phyloP scores from a whole-genome alignment of 1,140 invertebrate species.

The Drosophila lacertosa region DNA sequence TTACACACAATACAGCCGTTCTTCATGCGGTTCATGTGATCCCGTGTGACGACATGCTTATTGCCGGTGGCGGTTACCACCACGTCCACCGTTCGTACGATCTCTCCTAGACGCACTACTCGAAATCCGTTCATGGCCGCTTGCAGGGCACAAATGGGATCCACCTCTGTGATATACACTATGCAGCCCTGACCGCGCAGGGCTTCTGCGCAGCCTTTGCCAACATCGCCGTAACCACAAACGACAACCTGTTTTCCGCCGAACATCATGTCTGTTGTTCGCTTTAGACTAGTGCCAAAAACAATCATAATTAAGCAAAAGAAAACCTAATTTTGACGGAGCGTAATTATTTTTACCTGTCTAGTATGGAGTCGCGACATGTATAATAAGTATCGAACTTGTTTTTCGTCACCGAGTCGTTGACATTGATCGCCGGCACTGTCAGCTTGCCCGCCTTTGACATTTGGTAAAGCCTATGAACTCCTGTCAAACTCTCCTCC shows the following conservation, averaged over 20 bases:
- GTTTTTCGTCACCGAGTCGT: slow-evolving; percentile 99
- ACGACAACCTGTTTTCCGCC: slow-evolving; percentile 98
- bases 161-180: slow-evolving; percentile 98
- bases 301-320: too few relatives aligned
- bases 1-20: slow-evolving; percentile 98
- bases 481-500: slow-evolving; percentile 98
- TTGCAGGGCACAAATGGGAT: slow-evolving; percentile 98
- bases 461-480: slow-evolving; percentile 96
- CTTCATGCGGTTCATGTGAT: slow-evolving; percentile 98
- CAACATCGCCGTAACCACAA: slow-evolving; percentile 99
- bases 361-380: slow-evolving; percentile 74
- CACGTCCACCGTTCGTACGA: slow-evolving; percentile 95
- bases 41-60: slow-evolving; percentile 96
- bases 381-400: slow-evolving; percentile 93
- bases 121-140: slow-evolving; percentile 99
- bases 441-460: slow-evolving; percentile 96
- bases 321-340: too few relatives aligned
- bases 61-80: slow-evolving; percentile 98
- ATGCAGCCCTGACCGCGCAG: slow-evolving; percentile 97
- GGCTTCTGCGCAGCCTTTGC: slow-evolving; percentile 98
- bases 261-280: slow-evolving; percentile 99
- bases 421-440: slow-evolving; percentile 99
- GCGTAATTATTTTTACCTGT: slow-evolving; percentile 48
- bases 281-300: slow-evolving; percentile 88
- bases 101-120: slow-evolving; percentile 96